Conservation (phyloP, 2,113 vertebrate genomes). For the Gambusia affinis region DNA sequence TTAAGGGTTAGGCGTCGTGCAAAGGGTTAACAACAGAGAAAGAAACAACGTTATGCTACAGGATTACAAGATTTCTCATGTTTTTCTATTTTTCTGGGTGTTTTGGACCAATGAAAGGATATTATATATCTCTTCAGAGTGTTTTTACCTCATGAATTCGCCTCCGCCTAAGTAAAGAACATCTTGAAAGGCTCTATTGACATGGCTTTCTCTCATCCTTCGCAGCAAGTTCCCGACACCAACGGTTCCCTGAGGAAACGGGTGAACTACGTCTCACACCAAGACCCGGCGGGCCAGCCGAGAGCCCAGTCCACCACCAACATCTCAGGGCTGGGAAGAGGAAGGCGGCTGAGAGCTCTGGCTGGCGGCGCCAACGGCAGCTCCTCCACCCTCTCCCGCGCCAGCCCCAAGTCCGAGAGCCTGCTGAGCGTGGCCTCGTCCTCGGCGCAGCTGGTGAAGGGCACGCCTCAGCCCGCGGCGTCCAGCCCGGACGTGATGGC, state of each 20-base stretch:
- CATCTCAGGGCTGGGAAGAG: slow-evolving; percentile 58
- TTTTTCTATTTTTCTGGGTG: background rate
- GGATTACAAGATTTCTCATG: background rate
- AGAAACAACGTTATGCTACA: background rate
- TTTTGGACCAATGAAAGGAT: too few relatives aligned
- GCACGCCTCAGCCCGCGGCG: slow-evolving; percentile 80
- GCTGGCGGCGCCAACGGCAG: slow-evolving; percentile 63
- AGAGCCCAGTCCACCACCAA: slow-evolving; percentile 83
- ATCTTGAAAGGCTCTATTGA: background rate
- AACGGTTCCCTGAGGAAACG: slow-evolving; percentile 94
- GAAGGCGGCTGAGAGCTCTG: slow-evolving; percentile 69
- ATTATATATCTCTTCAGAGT: too few relatives aligned
- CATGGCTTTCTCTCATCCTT: slow-evolving; percentile 6
- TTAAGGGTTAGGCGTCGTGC: too few relatives aligned
- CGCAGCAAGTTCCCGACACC: slow-evolving; percentile 85
- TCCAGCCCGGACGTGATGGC: slow-evolving; percentile 85
- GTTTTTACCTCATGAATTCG: too few relatives aligned
- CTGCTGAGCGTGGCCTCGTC: slow-evolving; percentile 78
- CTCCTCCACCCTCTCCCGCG: slow-evolving; percentile 81
- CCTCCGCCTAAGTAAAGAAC: too few relatives aligned
- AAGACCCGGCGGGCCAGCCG: slow-evolving; percentile 76
- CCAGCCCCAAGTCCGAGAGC: slow-evolving; percentile 90
- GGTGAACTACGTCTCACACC: slow-evolving; percentile 84
- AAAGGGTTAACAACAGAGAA: background rate
- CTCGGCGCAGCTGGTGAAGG: slow-evolving; percentile 83